Base-by-base conservation (phyloP, 2,113 vertebrate species). In the Lophura nycthemera region DNA sequence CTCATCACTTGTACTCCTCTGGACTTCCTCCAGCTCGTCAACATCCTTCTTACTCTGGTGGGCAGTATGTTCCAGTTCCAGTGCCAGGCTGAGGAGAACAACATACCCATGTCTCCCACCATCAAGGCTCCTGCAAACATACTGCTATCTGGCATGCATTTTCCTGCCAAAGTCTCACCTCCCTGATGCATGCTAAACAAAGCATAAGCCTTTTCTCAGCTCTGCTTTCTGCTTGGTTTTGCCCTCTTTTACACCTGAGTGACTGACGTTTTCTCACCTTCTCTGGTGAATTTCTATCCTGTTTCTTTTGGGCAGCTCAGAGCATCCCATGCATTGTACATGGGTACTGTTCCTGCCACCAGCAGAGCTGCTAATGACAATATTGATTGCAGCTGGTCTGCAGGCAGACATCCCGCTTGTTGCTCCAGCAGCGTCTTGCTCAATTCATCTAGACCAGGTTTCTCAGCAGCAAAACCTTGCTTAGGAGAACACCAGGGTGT, bases 31-130 rank as follows among this genome's bases (percentile, higher is more conserved):
- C 80, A 74, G 66, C 8, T 40, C 57, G 8, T 52, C 80, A 77
- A 30, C 79, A 64, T 67, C 87, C 21, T 42, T 64, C 74, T 59
- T 30, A 63, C 18, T 36, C 56, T n/a, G 56, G 30, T 59, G 0
- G 29, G 63, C 86, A 74, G 67, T 34, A 22, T 2, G 12, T 36
- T 70, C 77, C 82, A 25, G 18, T n/a, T 67, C 72, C 15, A 6
- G 47, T 4, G 0, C 21, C 16, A 36, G 59, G 47, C 54, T 52
- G 42, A 77, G 67, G 27, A 75, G 25, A 77, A 9, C 18, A 40
- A 56, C 40, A 1, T 4, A 6, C 7, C n/a, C 24, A 3, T 3
- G 2, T 22, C 79, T 87, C 61, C n/a, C 30, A 10, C 4, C 0
- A 20, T 29, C 30, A 59, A 7, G 56, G 63, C 52, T 81, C 42